phyloP scores from a whole-genome alignment of 1,140 invertebrate genomes.

The Leptopilina clavipes region DNA sequence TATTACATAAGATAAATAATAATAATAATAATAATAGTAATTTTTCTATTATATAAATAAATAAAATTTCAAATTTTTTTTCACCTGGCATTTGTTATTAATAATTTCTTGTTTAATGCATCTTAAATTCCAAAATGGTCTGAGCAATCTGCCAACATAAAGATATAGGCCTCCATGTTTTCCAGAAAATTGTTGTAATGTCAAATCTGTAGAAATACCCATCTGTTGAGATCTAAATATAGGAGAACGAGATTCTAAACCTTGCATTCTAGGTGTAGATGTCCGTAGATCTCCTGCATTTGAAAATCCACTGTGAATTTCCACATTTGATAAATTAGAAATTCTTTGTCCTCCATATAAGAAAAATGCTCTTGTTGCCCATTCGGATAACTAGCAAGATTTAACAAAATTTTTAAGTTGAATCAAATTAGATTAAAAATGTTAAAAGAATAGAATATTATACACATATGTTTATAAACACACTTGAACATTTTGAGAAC shows the following conservation, averaged over 20 bases:
- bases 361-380: constrained; percentile 94
- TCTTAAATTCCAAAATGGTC: constrained; percentile 86
- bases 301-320: constrained; percentile 53
- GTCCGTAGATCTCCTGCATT: constrained; percentile 61
- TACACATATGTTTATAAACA: neutral
- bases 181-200: constrained; percentile 82
- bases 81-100: constrained; percentile 76
- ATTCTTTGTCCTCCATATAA: constrained; percentile 88
- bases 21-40: constrained; percentile 60
- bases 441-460: constrained; percentile 1
- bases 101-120: constrained; percentile 80
- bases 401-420: constrained; percentile 42
- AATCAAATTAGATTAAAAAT: neutral
- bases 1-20: constrained; percentile 55
- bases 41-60: constrained; percentile 54
- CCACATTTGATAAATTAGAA: constrained; percentile 45
- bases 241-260: constrained; percentile 57
- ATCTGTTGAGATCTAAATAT: constrained; percentile 56
- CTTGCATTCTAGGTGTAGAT: constrained; percentile 65
- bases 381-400: constrained; percentile 80
- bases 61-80: neutral
- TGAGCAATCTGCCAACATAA: constrained; percentile 89
- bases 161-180: constrained; percentile 96
- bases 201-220: constrained; percentile 64
- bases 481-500: constrained; percentile 81